A percentile compares a stretch with the other conserved stretches of the same genome.
These are phyloP conservation scores for Puffinus mauretanicus DNA, from an alignment of 2,113 vertebrate species.

Conservation along the genomic window DNA sequence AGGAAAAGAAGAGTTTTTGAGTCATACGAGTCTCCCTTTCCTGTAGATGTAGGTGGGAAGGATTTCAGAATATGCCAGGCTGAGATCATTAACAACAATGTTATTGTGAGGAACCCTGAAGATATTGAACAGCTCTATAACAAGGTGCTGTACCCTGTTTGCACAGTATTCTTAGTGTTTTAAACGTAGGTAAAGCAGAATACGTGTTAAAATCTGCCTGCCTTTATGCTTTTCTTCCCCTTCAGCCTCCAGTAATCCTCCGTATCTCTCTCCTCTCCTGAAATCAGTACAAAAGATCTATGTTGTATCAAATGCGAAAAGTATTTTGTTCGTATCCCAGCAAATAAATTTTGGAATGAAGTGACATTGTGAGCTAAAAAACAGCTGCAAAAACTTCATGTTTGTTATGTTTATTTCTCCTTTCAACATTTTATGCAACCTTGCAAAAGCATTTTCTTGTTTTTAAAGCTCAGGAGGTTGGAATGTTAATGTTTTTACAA, in stretches of 20 bases:
- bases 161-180: background rate
- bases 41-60: conserved; percentile 61
- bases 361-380: background rate
- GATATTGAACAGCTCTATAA: conserved; percentile 82
- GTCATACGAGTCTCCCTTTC: conserved; percentile 79
- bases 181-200: background rate
- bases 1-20: conserved; percentile 81
- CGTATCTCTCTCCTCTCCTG: background rate
- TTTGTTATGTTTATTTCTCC: background rate
- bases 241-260: background rate
- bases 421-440: background rate
- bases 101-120: conserved; percentile 79
- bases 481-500: background rate
- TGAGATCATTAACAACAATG: conserved; percentile 82
- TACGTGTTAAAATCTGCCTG: background rate
- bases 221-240: background rate
- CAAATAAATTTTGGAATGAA: background rate
- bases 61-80: conserved; percentile 74
- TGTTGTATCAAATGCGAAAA: background rate
- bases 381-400: background rate
- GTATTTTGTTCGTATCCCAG: background rate
- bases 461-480: background rate
- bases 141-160: conserved; percentile 71
- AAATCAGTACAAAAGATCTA: background rate
- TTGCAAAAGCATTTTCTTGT: background rate